Conservation (phyloP, 2,888 invertebrate species). For the Eilema depressum region DNA sequence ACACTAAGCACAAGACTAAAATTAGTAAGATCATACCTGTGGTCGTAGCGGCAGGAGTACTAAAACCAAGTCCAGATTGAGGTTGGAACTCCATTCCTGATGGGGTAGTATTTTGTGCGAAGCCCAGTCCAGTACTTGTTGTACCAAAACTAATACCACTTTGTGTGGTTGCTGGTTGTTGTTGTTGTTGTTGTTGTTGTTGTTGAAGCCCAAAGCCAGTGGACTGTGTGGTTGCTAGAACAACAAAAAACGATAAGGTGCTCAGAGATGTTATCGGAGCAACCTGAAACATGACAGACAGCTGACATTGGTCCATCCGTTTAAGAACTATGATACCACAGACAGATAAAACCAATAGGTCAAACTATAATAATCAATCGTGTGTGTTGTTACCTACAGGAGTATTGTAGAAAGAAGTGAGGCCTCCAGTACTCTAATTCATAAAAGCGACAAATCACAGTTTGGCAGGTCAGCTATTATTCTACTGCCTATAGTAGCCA, state of each 20-base stretch:
- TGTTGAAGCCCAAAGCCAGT: constrained; percentile 24
- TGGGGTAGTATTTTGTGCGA: constrained; percentile 34
- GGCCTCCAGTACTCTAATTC: too few species aligned
- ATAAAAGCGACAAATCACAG: too few species aligned
- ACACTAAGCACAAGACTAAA: neutral
- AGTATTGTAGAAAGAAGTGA: too few species aligned
- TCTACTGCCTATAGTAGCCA: too few species aligned
- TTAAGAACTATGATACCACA: too few species aligned
- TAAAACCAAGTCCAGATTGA: constrained; percentile 32
- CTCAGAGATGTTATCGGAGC: too few species aligned
- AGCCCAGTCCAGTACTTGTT: constrained; percentile 24
- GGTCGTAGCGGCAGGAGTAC: constrained; percentile 22
- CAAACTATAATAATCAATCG: too few species aligned
- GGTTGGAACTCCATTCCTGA: constrained; percentile 40
- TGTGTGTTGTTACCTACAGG: too few species aligned
- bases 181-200: constrained; percentile 26
- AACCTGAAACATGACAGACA: too few species aligned
- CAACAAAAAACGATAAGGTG: neutral
- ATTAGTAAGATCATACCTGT: constrained; percentile 17
- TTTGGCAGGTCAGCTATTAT: too few species aligned
- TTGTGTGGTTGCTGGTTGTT: constrained; percentile 29
- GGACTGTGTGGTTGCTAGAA: constrained; percentile 21
- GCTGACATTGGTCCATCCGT: too few species aligned
- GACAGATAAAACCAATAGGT: too few species aligned
- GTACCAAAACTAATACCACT: constrained; percentile 35